Evolutionary conservation across 2,888 invertebrate species (phyloP).

Genomic region (Tetragonula carbonaria): DNA sequence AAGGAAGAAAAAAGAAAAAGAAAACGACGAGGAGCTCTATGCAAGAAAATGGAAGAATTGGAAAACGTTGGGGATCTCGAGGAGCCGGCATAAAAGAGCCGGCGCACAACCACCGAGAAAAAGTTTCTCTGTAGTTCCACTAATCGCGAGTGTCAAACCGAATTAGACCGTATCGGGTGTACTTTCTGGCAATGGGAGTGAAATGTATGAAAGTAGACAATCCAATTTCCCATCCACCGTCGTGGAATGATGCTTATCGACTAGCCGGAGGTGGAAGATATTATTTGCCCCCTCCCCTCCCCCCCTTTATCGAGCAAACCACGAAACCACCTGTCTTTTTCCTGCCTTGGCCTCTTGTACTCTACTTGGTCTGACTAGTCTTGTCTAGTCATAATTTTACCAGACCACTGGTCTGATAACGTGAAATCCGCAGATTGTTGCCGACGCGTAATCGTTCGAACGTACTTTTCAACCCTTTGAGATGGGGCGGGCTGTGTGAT

Average conservation of each 20-base stretch:
- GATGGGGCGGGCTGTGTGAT: neutral
- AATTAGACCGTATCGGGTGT: slow-evolving; percentile 50
- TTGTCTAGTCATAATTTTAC: slow-evolving; percentile 48
- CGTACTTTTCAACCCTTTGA: neutral
- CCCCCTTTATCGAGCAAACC: slow-evolving; percentile 31
- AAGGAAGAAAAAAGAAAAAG: neutral
- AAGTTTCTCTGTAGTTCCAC: slow-evolving; percentile 24
- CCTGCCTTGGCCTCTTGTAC: too few relatives aligned
- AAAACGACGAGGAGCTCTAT: too few relatives aligned
- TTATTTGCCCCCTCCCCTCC: slow-evolving; percentile 47
- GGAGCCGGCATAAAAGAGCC: slow-evolving; percentile 33
- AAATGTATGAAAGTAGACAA: slow-evolving; percentile 69
- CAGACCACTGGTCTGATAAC: slow-evolving; percentile 39
- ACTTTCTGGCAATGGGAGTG: slow-evolving; percentile 61
- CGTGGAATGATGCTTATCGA: slow-evolving; percentile 70
- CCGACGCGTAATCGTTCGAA: neutral
- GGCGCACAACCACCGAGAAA: neutral
- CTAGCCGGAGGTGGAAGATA: slow-evolving; percentile 59
- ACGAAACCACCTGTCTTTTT: slow-evolving; percentile 9
- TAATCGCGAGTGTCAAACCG: slow-evolving; percentile 63
- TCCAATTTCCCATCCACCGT: slow-evolving; percentile 67
- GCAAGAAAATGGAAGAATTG: neutral
- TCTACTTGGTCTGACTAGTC: neutral
- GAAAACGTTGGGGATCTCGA: neutral
- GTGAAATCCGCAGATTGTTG: slow-evolving; percentile 42